Evolutionary conservation across 2,113 vertebrate genomes (phyloP), one percentile per base, ranked within the genome.

Genomic region (Atrichornis clamosus): DNA sequence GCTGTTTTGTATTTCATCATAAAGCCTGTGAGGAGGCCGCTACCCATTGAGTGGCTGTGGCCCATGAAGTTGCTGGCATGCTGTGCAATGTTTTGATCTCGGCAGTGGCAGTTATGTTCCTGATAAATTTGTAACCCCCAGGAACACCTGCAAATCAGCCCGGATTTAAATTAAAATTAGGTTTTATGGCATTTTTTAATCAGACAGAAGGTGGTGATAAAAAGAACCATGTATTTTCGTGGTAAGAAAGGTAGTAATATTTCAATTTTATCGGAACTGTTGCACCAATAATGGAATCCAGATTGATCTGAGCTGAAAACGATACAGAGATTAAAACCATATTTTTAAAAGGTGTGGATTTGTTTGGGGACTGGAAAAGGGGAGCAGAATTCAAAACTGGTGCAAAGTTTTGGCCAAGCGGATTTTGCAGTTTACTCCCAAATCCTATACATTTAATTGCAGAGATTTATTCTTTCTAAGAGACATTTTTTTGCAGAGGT

Each of bases 11-110:
- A 98, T 98, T 98, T 98, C 98, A 98, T 99, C 98, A 98, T 98
- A 98, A 99, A 98, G 98, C 98, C 98, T 98, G 98, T 98, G 98
- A 98, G 98, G 98, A 98, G 98, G 98, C 98, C 98, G 98, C 98
- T 98, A 98, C 98, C 98, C 98, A 98, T 98, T 98, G 98, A 99
- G 98, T 98, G 98, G 97, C 98, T 98, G 98, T 98, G 98, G 98
- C 98, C 98, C 98, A 98, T 98, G 98, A 98, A 98, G 98, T 98
- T 97, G 98, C 98, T 97, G 95, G 98, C 99, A 96, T 98, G 98
- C 98, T 98, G 98, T 98, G 98, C 98, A 93, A 98, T 98, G 98
- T 98, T 99, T 99, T 98, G 98, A 99, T 99, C 98, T 98, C 98
- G 97, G 98, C 98, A 97, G 98, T 98, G 98, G 98, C 98, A 98